phyloP scores from a whole-genome alignment of 2,888 invertebrate species.

The Calameuta idolon region DNA sequence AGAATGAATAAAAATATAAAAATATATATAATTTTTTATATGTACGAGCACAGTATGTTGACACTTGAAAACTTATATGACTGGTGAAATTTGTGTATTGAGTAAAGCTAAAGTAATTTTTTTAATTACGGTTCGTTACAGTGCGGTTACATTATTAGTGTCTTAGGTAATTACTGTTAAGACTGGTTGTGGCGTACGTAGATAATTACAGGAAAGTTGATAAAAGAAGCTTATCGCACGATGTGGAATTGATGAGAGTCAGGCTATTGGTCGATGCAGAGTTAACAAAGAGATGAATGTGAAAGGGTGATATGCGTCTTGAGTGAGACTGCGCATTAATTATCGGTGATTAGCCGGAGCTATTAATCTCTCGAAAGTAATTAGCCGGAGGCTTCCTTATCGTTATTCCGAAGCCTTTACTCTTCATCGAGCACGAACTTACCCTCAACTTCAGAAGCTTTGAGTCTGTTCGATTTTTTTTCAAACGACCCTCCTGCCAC shows the following conservation, averaged over 20 bases:
- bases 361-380: slow-evolving; percentile 33
- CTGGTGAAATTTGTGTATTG: too few relatives aligned
- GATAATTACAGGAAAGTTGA: background rate
- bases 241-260: background rate
- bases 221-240: background rate
- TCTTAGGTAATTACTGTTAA: background rate
- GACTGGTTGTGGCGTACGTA: background rate
- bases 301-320: slow-evolving; percentile 5
- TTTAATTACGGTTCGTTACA: background rate
- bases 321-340: slow-evolving; percentile 25
- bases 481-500: background rate
- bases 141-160: background rate
- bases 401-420: slow-evolving; percentile 1
- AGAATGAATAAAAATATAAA: background rate
- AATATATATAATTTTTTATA: background rate
- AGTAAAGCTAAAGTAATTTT: background rate
- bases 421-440: slow-evolving; percentile 1
- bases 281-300: slow-evolving; percentile 4
- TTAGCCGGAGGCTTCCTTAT: slow-evolving; percentile 16
- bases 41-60: background rate
- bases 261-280: background rate
- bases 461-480: background rate
- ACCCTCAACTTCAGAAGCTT: background rate
- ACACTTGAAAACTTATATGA: background rate
- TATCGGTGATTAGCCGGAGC: slow-evolving; percentile 26